phyloP scores from a whole-genome alignment of 1,140 invertebrate genomes.

The Araneus ventricosus region DNA sequence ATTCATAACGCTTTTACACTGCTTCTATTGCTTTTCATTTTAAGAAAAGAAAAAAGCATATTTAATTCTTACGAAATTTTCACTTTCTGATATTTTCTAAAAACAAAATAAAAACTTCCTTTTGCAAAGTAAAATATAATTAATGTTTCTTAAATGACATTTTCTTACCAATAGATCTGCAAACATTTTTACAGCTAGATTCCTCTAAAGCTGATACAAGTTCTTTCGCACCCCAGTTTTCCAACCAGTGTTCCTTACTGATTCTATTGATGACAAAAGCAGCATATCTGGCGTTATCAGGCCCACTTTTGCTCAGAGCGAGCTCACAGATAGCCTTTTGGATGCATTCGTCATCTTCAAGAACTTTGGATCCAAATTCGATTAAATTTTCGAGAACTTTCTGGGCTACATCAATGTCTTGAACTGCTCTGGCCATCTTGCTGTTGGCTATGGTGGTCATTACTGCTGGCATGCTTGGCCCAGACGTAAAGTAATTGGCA shows the following conservation, averaged over 20 bases:
- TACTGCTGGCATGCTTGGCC: neutral
- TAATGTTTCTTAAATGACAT: neutral
- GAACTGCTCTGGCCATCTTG: slow-evolving; percentile 16
- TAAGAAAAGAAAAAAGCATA: neutral
- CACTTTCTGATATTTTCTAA: neutral
- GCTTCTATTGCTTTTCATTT: neutral
- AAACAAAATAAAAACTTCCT: neutral
- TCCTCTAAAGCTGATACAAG: neutral
- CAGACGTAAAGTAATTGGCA: slow-evolving; percentile 41
- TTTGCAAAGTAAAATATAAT: neutral
- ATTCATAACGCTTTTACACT: neutral
- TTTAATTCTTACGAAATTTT: neutral
- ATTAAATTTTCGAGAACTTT: neutral
- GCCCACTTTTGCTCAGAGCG: neutral
- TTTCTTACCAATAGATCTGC: neutral
- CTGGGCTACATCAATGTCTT: slow-evolving; percentile 3
- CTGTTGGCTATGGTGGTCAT: slow-evolving; percentile 34
- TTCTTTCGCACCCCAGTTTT: neutral
- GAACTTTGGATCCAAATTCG: slow-evolving; percentile 15
- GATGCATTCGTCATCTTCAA: slow-evolving; percentile 38
- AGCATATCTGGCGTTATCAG: neutral
- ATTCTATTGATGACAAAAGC: neutral
- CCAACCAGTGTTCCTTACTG: neutral
- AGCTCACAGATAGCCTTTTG: slow-evolving; percentile 28
- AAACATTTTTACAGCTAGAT: neutral